These are phyloP conservation scores for Sitodiplosis mosellana DNA, from an alignment of 1,140 invertebrate genomes.

Conservation along the genomic window DNA sequence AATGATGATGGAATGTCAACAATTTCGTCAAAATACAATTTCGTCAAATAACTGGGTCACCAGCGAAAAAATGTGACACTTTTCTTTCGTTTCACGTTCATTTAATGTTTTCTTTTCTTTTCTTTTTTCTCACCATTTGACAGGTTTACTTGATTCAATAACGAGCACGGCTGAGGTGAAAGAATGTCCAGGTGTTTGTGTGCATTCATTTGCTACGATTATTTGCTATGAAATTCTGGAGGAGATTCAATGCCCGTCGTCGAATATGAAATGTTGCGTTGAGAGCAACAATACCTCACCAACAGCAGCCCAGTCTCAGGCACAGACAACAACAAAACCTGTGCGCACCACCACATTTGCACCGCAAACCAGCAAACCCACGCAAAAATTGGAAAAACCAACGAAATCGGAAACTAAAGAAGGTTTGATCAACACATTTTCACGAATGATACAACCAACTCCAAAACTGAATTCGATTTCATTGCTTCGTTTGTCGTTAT, in stretches of 20 bases:
- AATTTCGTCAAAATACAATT: too few relatives aligned
- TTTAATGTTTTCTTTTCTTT: slow-evolving; percentile 4
- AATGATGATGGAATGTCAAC: too few relatives aligned
- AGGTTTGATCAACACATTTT: slow-evolving; percentile 3
- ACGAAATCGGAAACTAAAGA: background rate
- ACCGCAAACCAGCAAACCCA: slow-evolving; percentile 11
- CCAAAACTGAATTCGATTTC: slow-evolving; percentile 9
- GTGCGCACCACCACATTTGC: slow-evolving; percentile 20
- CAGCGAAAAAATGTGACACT: background rate
- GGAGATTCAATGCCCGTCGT: slow-evolving; percentile 53
- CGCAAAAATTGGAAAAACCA: slow-evolving; percentile 5
- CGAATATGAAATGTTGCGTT: slow-evolving; percentile 65
- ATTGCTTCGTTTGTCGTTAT: background rate
- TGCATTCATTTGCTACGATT: slow-evolving; percentile 58
- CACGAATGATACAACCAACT: slow-evolving; percentile 12
- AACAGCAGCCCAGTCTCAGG: slow-evolving; percentile 22
- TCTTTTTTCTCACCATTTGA: too few relatives aligned
- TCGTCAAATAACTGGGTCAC: too few relatives aligned
- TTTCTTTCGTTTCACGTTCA: background rate
- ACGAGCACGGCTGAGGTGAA: slow-evolving; percentile 63
- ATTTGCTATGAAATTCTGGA: slow-evolving; percentile 70
- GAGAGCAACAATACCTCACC: slow-evolving; percentile 31
- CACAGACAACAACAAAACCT: slow-evolving; percentile 22
- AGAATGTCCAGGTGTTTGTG: slow-evolving; percentile 70
- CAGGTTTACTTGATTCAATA: slow-evolving; percentile 64